Conservation (phyloP, 2,797 vertebrate genomes). For the Microcaecilia unicolor region DNA sequence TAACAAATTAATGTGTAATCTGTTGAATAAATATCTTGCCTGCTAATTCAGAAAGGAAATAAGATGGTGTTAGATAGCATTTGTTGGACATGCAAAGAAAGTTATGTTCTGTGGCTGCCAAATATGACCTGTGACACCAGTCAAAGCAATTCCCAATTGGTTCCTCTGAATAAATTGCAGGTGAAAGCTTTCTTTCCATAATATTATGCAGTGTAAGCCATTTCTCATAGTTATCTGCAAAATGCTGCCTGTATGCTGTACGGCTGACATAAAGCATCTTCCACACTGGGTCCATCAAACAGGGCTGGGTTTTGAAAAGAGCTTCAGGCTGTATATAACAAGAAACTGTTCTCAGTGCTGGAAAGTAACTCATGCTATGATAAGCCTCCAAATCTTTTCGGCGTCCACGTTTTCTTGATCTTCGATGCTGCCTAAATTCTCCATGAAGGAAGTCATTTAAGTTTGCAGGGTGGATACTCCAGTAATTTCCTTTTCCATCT, state of each 20-base stretch:
- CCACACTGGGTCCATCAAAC: conserved; percentile 14
- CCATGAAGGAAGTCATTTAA: conserved; percentile 40
- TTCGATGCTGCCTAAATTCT: conserved; percentile 45
- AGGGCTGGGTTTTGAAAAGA: conserved; percentile 3
- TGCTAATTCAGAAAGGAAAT: conserved; percentile 8
- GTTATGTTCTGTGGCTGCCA: conserved; percentile 21
- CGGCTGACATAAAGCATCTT: conserved; percentile 14
- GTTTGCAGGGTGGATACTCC: conserved; percentile 45
- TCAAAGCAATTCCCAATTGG: background rate
- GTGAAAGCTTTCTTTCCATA: conserved; percentile 7
- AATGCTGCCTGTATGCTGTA: background rate
- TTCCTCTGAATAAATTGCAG: conserved; percentile 7
- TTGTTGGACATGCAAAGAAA: conserved; percentile 15
- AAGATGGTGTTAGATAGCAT: conserved; percentile 2
- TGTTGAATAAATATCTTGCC: conserved; percentile 13
- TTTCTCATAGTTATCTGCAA: conserved; percentile 13
- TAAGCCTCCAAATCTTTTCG: conserved; percentile 9
- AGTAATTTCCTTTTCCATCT: conserved; percentile 50
- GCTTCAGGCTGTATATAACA: background rate
- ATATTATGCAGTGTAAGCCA: conserved; percentile 14
- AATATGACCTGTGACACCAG: conserved; percentile 12
- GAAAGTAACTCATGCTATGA: conserved; percentile 11
- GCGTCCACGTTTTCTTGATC: conserved; percentile 14
- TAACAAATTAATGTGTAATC: background rate
- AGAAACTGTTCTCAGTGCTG: conserved; percentile 3